phyloP scores from a whole-genome alignment of 1,140 invertebrate species.

The Andrena cerasifolii region DNA sequence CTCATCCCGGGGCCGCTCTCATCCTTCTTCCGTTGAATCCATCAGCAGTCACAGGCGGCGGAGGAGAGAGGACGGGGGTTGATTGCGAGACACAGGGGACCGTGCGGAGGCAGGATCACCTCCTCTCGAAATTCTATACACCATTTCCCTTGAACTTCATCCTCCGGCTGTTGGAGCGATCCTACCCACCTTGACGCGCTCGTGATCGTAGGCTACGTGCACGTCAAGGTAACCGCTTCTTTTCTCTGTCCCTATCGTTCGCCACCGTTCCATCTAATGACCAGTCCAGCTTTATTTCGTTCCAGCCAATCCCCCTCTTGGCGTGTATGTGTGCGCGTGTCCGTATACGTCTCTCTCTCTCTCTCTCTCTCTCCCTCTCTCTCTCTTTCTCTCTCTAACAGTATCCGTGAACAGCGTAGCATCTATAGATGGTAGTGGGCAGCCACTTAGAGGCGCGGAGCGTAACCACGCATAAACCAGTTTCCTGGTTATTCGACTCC shows the following conservation, averaged over 20 bases:
- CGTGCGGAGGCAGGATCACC: conserved; percentile 43
- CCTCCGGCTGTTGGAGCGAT: conserved; percentile 39
- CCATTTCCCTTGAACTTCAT: conserved; percentile 59
- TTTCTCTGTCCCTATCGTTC: conserved; percentile 43
- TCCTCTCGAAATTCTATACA: conserved; percentile 63
- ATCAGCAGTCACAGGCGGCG: conserved; percentile 60
- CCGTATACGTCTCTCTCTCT: no score
- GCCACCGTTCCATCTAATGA: conserved; percentile 57
- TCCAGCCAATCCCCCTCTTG: conserved; percentile 46
- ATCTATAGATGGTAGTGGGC: conserved; percentile 63
- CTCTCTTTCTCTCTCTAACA: conserved; percentile 54
- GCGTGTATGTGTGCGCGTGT: no score
- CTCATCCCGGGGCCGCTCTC: conserved; percentile 33
- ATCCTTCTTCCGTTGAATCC: conserved; percentile 55
- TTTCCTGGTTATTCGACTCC: conserved; percentile 79
- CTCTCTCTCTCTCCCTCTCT: no score
- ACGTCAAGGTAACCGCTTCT: conserved; percentile 53
- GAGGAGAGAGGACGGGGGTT: no score
- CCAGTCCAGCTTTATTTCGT: conserved; percentile 61
- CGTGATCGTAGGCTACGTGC: conserved; percentile 46
- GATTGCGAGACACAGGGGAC: conserved; percentile 31
- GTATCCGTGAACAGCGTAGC: conserved; percentile 54
- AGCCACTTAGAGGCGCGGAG: conserved; percentile 69
- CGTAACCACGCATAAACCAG: conserved; percentile 79
- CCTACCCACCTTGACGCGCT: conserved; percentile 45